A percentile compares a stretch with the other conserved stretches of the same genome.
These are phyloP conservation scores for Eristalinus sepulchralis DNA, from an alignment of 2,888 invertebrate genomes.

Conservation along the genomic window DNA sequence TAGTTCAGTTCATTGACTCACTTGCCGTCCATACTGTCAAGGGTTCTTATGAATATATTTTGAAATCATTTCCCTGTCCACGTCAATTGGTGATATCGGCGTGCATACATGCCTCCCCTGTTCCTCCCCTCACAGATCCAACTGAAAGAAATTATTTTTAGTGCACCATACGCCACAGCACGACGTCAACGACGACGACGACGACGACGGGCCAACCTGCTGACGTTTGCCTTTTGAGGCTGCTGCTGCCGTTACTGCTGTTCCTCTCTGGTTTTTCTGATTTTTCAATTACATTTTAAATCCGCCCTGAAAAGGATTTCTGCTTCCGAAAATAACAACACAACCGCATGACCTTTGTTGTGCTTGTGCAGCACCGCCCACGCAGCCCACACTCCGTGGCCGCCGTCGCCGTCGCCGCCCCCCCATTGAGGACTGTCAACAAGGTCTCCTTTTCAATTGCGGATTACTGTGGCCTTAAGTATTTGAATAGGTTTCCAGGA, in stretches of 20 bases:
- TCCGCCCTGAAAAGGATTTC: slow-evolving; percentile 40
- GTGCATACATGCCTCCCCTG: neutral
- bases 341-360: slow-evolving; percentile 53
- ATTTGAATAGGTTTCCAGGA: slow-evolving; percentile 68
- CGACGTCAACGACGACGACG: too few relatives aligned
- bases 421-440: slow-evolving; percentile 43
- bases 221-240: slow-evolving; percentile 43
- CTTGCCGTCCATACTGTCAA: slow-evolving; percentile 18
- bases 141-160: slow-evolving; percentile 42
- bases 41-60: neutral
- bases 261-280: neutral
- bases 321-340: slow-evolving; percentile 45
- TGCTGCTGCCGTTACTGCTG: neutral
- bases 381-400: neutral
- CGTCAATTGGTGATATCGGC: neutral
- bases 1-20: neutral
- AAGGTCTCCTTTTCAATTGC: slow-evolving; percentile 55
- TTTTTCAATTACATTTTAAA: slow-evolving; percentile 53
- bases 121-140: neutral
- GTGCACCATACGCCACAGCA: slow-evolving; percentile 33
- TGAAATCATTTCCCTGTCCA: slow-evolving; percentile 10
- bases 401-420: neutral
- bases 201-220: slow-evolving; percentile 26
- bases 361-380: slow-evolving; percentile 3
- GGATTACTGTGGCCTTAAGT: slow-evolving; percentile 69